Evolutionary conservation across 2,888 invertebrate genomes (phyloP).

Genomic region (Limnephilus rhombicus): DNA sequence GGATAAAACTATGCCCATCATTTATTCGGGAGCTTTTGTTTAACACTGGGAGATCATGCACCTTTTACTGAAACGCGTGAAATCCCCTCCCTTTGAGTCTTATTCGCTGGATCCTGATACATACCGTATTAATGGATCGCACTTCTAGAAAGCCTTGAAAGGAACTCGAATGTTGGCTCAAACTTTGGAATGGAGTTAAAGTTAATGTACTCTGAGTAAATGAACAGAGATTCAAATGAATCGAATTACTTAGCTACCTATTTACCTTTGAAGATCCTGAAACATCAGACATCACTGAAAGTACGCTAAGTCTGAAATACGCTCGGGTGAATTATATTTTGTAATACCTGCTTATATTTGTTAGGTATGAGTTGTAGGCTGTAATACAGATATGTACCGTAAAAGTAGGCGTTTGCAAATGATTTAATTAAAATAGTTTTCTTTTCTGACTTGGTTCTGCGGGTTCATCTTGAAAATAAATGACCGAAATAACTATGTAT

Average conservation of each 20-base stretch:
- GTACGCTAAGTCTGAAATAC: not conserved
- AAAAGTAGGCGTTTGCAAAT: not conserved
- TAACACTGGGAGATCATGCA: constrained; percentile 15
- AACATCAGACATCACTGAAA: not conserved
- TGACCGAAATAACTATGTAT: not conserved
- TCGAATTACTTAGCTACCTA: constrained; percentile 33
- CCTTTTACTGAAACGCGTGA: constrained; percentile 10
- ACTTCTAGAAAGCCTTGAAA: constrained; percentile 33
- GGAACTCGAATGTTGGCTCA: constrained; percentile 35
- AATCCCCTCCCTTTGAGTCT: not conserved
- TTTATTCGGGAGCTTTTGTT: not conserved
- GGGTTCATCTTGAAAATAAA: not conserved
- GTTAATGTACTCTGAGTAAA: constrained; percentile 31
- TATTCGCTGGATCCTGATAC: not conserved
- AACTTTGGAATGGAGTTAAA: constrained; percentile 46
- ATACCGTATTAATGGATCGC: constrained; percentile 34
- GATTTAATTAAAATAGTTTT: not conserved
- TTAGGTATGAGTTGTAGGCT: not conserved
- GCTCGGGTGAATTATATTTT: not conserved
- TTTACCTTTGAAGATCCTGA: constrained; percentile 18
- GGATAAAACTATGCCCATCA: not conserved
- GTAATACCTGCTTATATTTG: not conserved
- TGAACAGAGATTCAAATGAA: constrained; percentile 37
- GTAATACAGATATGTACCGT: not conserved
- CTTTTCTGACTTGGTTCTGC: not conserved